Base-by-base conservation (phyloP, 2,113 vertebrate species). In the Callipepla californica region DNA sequence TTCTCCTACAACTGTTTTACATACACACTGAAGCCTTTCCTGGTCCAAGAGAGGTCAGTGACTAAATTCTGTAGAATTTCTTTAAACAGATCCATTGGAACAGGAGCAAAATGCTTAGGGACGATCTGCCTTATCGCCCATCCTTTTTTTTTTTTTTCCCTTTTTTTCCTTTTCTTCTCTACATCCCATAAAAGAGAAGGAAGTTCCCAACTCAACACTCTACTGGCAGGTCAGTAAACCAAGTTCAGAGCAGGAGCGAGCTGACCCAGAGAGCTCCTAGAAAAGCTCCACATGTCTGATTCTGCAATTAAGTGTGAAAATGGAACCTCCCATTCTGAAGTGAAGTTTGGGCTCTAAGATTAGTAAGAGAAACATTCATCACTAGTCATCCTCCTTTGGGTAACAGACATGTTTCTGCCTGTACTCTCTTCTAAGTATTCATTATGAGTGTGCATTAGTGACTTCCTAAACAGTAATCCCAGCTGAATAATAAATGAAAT, bases 331-430 rank as follows among this genome's bases (percentile, higher is more conserved):
- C 88, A 94, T 93, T 42, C 92, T 61, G 75, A 66, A 92, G 26
- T 73, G 68, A 85, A 92, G 36, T 77, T 85, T 30, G 76, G 79
- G 26, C 82, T 68, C 40, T 80, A 40, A 87, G 80, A 85, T 88
- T 92, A 95, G 68, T 87, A 74, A 90, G 91, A 90, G 53, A 84
- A 84, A 78, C 77, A 69, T 74, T 75, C 83, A 90, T 58, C 61
- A 13, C 40, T 76, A 92, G 85, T 95, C 90, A 92, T 75, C 32
- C 69, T 94, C 69, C 74, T 72, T 90, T 94, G 84, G 57, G 66
- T 77, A 93, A 75, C 63, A 85, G 73, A 73, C 94, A 94, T 86
- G 85, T 91, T 86, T 61, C 81, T 92, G 73, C 94, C 88, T 95
- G 95, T 53, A 18, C 48, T 65, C 28, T 32, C 69, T 84, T 85